Base-by-base conservation (phyloP, 2,113 vertebrate species). In the Tonatia bakeri region DNA sequence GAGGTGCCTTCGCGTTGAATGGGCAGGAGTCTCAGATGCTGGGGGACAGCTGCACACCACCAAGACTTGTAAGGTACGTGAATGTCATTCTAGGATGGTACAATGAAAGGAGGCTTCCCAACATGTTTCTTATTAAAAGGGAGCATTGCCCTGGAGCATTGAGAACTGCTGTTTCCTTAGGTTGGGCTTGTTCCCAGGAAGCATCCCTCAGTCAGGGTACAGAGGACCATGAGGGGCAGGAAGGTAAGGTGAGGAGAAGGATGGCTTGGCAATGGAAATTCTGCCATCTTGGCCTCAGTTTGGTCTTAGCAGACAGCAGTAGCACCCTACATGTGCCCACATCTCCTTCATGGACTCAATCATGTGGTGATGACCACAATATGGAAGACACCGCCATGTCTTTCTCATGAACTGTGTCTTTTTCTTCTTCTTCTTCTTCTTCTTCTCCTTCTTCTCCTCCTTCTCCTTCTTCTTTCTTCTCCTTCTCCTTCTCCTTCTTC, bases 51-150 rank as follows among this genome's bases (percentile, higher is more conserved):
- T 14, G 73, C 56, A 61, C 19, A 85, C 40, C 24, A 67, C 28
- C 47, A 43, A 88, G 65, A 76, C 65, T 89, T 81, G 50, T 70
- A 83, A 88, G 20, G n/a, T 79, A 36, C 31, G 45, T 20, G 79
- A 80, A 88, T 92, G 40, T 52, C 43, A 80, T 56, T 90, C 86
- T 59, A 77, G 36, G 8, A 36, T 87, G 24, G 50, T 82, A 64
- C 61, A 31, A 64, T 31, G 38, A 75, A 82, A 95, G n/a, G 65
- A 90, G n/a, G 40, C 28, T 50, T 87, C 52, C 59, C 1, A 40
- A 81, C 47, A 69, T 89, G 50, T 61, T 94, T 93, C 70, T 73
- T 95, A 75, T 81, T 73, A 67, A 95, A 52, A 81, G 31, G 45
- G 20, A 47, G 67, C 36, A 67, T 50, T 56, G 45, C 40, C 33